Evolutionary conservation across 2,888 invertebrate genomes (phyloP), one percentile per base, ranked within the genome.

Genomic region (Hirudinaria manillensis): DNA sequence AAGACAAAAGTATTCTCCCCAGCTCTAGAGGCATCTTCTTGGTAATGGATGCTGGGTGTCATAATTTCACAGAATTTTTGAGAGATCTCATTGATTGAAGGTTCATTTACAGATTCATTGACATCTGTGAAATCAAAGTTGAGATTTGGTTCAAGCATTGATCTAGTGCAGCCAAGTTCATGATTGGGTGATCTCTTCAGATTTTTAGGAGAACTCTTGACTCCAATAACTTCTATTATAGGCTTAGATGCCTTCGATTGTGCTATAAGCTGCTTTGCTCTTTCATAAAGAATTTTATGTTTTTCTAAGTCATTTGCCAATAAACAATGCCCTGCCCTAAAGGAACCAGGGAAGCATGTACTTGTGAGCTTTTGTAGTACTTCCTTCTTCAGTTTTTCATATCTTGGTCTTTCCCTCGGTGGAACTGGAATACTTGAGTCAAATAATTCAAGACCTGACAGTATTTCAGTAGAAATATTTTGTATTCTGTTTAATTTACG

Each of bases 251-350:
- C 81, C 27, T 82, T 77, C 0, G 93, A 93, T 83, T 94, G 93
- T 0, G 93, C 93, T 77, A 96, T 94, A 74, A 96, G 87, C 82
- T 91, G 90, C 80, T 94, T 89, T 77, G 96, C 96, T 84, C 94
- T 88, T 85, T 95, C 95, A 10, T 93, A 88, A 79, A 96, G 86
- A 83, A 92, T 90, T 76, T 90, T 90, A 83, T 94, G 93, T 81
- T 94, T 89, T 83, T 94, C 94, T 82, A 93, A 92, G 84, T 55
- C 55, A 27, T 34, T 38, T 6, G 21, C 36, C 21, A n/a, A 34
- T 38, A 24, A 19, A 38, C 45, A 3, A 6, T 70, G 70, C 32
- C 7, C 38, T 27, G 21, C 29, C 3, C 4, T 34, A 70, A 13
- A 38, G 38, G 51, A 24, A 34, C 21, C 27, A 4, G 70, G 38